phyloP scores from a whole-genome alignment of 2,113 vertebrate genomes.

The Microcebus lehilahytsara region DNA sequence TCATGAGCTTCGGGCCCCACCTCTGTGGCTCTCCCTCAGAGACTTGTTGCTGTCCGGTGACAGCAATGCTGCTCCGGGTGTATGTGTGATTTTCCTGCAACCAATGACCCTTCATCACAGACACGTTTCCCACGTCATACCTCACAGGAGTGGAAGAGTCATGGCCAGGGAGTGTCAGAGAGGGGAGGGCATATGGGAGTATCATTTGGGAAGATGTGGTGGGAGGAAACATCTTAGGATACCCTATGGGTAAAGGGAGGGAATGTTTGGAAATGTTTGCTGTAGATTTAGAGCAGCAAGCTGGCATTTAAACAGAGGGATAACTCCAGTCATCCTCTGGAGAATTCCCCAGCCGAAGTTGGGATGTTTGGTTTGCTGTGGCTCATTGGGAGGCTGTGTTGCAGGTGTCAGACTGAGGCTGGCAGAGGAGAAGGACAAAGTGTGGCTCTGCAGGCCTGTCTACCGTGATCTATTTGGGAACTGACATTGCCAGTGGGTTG shows the following conservation, averaged over 20 bases:
- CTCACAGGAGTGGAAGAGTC: not conserved
- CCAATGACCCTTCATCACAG: constrained; percentile 83
- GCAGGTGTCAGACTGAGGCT: constrained; percentile 32
- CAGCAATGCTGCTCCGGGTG: constrained; percentile 59
- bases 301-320: not conserved
- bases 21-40: not conserved
- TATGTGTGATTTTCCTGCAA: constrained; percentile 43
- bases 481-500: constrained; percentile 39
- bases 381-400: not conserved
- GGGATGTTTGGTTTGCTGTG: not conserved
- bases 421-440: not conserved
- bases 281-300: not conserved
- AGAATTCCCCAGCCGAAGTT: not conserved
- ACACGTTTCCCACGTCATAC: not conserved
- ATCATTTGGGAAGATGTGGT: not conserved
- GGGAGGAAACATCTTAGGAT: not conserved
- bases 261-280: not conserved
- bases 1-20: not conserved
- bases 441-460: not conserved
- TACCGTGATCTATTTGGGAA: not conserved
- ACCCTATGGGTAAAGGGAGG: not conserved
- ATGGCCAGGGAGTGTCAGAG: not conserved
- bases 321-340: not conserved
- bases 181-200: not conserved
- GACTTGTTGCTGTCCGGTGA: constrained; percentile 68